Percentiles rank a stretch among this genome's conserved stretches.
These are phyloP conservation scores for Tachysurus vachellii DNA, from an alignment of 2,113 vertebrate genomes.

Conservation along the genomic window DNA sequence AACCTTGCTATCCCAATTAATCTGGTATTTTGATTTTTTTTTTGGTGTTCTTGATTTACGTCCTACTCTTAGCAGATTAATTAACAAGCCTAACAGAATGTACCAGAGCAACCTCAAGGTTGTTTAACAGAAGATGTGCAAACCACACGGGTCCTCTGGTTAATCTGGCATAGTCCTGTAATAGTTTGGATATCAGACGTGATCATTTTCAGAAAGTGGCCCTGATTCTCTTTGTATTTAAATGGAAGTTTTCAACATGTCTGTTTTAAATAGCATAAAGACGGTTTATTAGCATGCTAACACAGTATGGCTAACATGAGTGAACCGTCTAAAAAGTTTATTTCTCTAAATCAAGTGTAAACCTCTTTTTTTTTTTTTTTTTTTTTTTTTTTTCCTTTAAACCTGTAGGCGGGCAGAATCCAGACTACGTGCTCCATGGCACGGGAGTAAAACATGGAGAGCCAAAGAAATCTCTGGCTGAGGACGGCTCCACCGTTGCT, in stretches of 20 bases:
- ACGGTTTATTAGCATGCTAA: not conserved
- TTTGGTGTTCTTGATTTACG: not conserved
- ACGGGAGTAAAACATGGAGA: slow-evolving; percentile 80
- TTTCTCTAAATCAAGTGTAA: not conserved
- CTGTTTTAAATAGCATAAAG: not conserved
- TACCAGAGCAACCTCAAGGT: not conserved
- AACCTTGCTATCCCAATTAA: not conserved
- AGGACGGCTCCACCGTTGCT: slow-evolving; percentile 86
- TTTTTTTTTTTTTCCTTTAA: not conserved
- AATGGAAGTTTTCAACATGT: not conserved
- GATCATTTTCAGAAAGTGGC: not conserved
- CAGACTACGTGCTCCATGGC: slow-evolving; percentile 85
- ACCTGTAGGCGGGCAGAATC: slow-evolving; percentile 77
- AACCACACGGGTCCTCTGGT: not conserved
- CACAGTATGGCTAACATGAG: not conserved
- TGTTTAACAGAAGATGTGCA: not conserved
- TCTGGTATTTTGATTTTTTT: not conserved
- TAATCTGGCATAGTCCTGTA: not conserved
- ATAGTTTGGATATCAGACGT: not conserved
- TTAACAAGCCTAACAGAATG: not conserved
- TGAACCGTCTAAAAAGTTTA: not conserved
- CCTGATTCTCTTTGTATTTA: not conserved
- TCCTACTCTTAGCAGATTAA: not conserved
- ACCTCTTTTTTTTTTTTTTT: not conserved
- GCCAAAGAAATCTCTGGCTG: slow-evolving; percentile 72